Conservation (phyloP, 2,113 vertebrate genomes). For the Chamaetylas fuelleborni region DNA sequence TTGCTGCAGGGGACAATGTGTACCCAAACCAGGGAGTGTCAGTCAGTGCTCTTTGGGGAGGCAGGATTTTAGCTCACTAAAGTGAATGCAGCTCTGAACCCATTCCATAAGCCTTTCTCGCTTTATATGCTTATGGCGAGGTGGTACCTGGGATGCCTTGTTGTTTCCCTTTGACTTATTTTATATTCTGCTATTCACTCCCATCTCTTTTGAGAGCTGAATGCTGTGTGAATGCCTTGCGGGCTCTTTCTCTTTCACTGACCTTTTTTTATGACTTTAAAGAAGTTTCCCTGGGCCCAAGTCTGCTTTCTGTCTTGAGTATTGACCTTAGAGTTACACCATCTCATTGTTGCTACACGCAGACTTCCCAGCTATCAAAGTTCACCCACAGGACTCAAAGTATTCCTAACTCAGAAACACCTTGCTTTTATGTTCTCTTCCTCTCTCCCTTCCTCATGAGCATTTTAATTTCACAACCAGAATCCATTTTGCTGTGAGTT, state of each 20-base stretch:
- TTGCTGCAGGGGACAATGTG: neutral
- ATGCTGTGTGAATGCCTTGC: neutral
- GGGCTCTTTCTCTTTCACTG: constrained; percentile 26
- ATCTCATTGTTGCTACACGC: neutral
- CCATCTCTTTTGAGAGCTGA: constrained; percentile 26
- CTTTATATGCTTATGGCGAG: neutral
- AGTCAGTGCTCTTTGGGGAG: neutral
- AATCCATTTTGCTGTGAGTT: neutral
- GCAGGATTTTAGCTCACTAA: neutral
- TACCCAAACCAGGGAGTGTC: accelerated
- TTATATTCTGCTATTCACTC: constrained; percentile 29
- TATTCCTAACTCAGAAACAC: constrained; percentile 29
- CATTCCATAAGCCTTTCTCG: neutral
- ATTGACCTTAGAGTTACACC: constrained; percentile 52
- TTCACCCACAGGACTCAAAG: constrained; percentile 34
- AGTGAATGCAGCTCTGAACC: neutral
- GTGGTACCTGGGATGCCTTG: constrained; percentile 6
- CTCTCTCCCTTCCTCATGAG: neutral
- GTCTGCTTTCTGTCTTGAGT: constrained; percentile 47
- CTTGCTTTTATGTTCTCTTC: neutral
- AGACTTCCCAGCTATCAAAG: constrained; percentile 49
- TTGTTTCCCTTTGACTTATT: constrained; percentile 31
- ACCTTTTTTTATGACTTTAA: constrained; percentile 45
- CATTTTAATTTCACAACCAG: constrained; percentile 26
- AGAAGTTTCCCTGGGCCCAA: constrained; percentile 41